A percentile compares a stretch with the other conserved stretches of the same genome.
These are phyloP conservation scores for Cyprinella venusta DNA, from an alignment of 2,797 vertebrate species.

Conservation along the genomic window DNA sequence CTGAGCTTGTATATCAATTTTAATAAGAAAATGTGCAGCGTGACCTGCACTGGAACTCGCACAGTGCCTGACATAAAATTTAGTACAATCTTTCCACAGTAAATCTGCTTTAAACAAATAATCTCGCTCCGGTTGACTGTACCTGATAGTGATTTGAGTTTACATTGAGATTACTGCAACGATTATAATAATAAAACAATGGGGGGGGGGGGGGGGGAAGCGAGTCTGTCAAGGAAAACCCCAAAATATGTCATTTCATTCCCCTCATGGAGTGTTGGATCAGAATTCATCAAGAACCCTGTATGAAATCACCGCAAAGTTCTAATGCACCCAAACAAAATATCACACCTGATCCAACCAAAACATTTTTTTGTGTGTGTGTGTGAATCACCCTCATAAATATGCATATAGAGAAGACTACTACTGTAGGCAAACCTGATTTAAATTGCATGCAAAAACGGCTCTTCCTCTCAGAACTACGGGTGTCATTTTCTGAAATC, in stretches of 20 bases:
- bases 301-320: neutral
- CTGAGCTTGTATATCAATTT: conserved; percentile 28
- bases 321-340: conserved; percentile 18
- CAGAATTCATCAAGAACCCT: neutral
- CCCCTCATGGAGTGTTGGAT: neutral
- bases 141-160: conserved; percentile 22
- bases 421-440: neutral
- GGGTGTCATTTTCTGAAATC: conserved; percentile 34
- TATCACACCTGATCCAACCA: conserved; percentile 10
- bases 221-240: conserved; percentile 8
- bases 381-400: neutral
- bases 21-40: conserved; percentile 21
- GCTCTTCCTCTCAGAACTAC: neutral
- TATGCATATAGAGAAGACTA: neutral
- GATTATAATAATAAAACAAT: conserved; percentile 53
- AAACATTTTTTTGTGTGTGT: neutral
- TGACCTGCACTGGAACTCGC: conserved; percentile 35
- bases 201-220: conserved; percentile 64
- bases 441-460: neutral
- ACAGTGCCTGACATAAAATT: conserved; percentile 29
- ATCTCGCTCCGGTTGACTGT: conserved; percentile 52
- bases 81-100: conserved; percentile 59
- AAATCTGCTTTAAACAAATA: conserved; percentile 64
- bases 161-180: conserved; percentile 43
- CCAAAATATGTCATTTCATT: conserved; percentile 12